Percentiles rank a stretch among this genome's conserved stretches.
phyloP scores from a whole-genome alignment of 2,113 vertebrate genomes.

The Sander lucioperca region DNA sequence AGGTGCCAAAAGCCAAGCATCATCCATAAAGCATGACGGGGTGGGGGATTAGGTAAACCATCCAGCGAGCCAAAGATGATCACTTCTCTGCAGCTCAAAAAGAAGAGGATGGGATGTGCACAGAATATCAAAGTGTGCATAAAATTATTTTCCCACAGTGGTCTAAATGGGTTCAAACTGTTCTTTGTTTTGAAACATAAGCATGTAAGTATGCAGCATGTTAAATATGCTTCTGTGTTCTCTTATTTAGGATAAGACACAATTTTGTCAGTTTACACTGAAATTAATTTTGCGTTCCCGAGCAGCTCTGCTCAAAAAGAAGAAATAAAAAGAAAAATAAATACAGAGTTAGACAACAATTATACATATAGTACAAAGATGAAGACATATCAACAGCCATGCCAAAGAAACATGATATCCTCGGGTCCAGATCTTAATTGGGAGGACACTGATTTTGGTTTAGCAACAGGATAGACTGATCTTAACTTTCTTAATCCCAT shows the following conservation, averaged over 20 bases:
- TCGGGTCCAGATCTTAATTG: not conserved
- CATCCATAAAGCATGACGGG: constrained; percentile 24
- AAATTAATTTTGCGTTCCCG: too few relatives aligned
- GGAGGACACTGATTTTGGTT: too few relatives aligned
- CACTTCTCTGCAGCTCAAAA: constrained; percentile 23
- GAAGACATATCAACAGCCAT: too few relatives aligned
- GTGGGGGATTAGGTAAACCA: constrained; percentile 4
- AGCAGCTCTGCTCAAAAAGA: too few relatives aligned
- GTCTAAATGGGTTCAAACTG: not conserved
- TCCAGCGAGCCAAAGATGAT: constrained; percentile 2
- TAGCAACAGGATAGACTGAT: too few relatives aligned
- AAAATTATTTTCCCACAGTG: not conserved
- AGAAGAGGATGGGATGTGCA: not conserved
- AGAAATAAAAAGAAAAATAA: too few relatives aligned
- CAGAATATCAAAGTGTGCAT: not conserved
- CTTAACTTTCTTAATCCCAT: not conserved
- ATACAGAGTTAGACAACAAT: too few relatives aligned
- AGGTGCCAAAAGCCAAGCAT: constrained; percentile 26
- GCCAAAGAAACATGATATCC: too few relatives aligned
- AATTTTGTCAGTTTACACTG: too few relatives aligned
- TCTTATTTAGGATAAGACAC: too few relatives aligned
- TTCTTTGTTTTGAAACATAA: not conserved
- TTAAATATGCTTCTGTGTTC: not conserved
- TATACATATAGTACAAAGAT: too few relatives aligned
- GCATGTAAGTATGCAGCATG: not conserved